A percentile compares a stretch with the other conserved stretches of the same genome.
Evolutionary conservation across 2,113 vertebrate species (phyloP).

Genomic region (Phoenicopterus ruber): DNA sequence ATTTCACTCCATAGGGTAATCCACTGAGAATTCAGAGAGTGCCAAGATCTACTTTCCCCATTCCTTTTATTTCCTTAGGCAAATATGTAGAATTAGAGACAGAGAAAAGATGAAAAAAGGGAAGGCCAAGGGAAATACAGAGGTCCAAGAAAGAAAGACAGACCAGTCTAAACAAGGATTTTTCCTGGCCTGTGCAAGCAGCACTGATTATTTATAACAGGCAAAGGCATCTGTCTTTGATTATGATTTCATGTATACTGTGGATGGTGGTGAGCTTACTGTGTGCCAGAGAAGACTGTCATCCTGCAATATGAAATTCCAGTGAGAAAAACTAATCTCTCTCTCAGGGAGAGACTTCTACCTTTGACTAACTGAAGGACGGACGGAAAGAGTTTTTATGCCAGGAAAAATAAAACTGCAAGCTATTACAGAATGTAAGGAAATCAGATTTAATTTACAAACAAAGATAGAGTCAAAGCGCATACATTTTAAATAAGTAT

Average conservation of each 20-base stretch:
- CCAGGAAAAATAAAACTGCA: conserved; percentile 68
- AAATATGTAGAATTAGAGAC: conserved; percentile 63
- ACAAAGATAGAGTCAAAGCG: conserved; percentile 17
- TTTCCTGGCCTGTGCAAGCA: conserved; percentile 48
- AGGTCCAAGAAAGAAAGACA: conserved; percentile 53
- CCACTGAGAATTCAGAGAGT: conserved; percentile 48
- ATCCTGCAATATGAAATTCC: conserved; percentile 66
- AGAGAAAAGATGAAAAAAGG: conserved; percentile 48
- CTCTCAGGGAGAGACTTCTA: conserved; percentile 53
- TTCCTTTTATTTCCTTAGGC: conserved; percentile 66
- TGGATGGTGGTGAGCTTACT: conserved; percentile 43
- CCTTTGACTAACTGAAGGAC: conserved; percentile 63
- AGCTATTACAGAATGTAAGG: conserved; percentile 45
- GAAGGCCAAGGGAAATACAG: conserved; percentile 51
- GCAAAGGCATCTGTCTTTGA: conserved; percentile 74
- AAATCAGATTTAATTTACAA: conserved; percentile 61
- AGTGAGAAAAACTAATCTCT: conserved; percentile 71
- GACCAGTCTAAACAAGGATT: conserved; percentile 71
- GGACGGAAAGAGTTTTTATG: conserved; percentile 30
- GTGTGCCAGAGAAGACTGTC: conserved; percentile 55
- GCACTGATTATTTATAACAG: conserved; percentile 63
- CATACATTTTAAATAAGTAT: background rate
- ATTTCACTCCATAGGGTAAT: conserved; percentile 68
- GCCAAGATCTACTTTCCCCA: conserved; percentile 70
- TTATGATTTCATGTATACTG: conserved; percentile 73